phyloP scores from a whole-genome alignment of 2,888 invertebrate species.

The Harpalus rufipes region DNA sequence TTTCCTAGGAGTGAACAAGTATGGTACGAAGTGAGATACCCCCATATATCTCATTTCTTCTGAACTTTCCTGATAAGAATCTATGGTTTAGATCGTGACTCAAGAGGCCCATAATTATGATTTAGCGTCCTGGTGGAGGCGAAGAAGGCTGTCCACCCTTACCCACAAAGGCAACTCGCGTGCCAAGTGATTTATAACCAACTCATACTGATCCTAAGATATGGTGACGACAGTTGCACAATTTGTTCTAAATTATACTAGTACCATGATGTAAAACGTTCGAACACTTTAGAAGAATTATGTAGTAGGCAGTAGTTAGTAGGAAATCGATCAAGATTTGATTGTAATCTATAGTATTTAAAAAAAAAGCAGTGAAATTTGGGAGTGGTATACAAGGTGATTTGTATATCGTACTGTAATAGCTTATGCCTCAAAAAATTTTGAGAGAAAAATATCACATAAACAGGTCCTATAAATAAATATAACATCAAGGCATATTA shows the following conservation, averaged over 20 bases:
- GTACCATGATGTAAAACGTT: neutral
- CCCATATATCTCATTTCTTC: constrained; percentile 30
- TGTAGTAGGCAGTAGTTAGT: neutral
- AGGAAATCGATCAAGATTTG: neutral
- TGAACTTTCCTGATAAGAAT: constrained; percentile 57
- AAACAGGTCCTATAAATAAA: too few relatives aligned
- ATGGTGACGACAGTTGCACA: constrained; percentile 10
- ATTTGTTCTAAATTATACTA: constrained; percentile 5
- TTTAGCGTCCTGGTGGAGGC: constrained; percentile 54
- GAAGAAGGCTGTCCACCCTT: constrained; percentile 33
- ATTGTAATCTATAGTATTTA: too few relatives aligned
- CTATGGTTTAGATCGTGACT: constrained; percentile 53
- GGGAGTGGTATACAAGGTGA: neutral
- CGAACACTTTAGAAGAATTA: neutral
- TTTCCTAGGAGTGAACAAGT: neutral
- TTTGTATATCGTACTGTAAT: too few relatives aligned
- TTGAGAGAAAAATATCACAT: too few relatives aligned
- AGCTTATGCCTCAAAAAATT: too few relatives aligned
- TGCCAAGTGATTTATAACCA: constrained; percentile 20
- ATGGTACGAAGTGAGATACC: neutral
- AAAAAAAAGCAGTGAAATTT: neutral
- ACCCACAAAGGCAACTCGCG: neutral
- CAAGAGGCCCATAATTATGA: constrained; percentile 63
- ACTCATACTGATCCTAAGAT: constrained; percentile 1
- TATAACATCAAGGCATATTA: too few relatives aligned